Evolutionary conservation across 1,140 invertebrate genomes (phyloP).

Genomic region (Thalassaphorura encarpata): DNA sequence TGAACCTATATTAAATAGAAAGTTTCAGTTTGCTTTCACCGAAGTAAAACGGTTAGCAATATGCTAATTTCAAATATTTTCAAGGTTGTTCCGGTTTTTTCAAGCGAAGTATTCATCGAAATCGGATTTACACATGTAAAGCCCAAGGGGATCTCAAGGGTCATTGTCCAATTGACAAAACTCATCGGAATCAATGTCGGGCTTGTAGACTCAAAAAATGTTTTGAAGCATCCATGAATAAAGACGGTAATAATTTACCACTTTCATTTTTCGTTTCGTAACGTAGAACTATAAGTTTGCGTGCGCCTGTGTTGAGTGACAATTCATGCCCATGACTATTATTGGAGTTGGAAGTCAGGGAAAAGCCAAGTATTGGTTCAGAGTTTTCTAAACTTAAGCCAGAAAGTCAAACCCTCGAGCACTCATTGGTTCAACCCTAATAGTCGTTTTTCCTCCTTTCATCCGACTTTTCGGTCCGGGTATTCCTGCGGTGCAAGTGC

Average conservation of each 20-base stretch:
- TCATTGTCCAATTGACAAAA: conserved; percentile 91
- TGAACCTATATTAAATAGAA: too few relatives aligned
- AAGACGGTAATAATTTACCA: conserved; percentile 80
- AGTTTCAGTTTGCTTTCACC: too few relatives aligned
- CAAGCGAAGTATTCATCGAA: conserved; percentile 90
- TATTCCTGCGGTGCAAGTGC: too few relatives aligned
- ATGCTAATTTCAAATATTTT: too few relatives aligned
- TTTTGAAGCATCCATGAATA: conserved; percentile 96
- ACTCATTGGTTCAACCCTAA: too few relatives aligned
- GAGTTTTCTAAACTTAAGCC: too few relatives aligned
- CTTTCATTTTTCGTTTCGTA: neutral
- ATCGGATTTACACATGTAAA: conserved; percentile 92
- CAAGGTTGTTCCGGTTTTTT: conserved; percentile 93
- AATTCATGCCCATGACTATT: neutral
- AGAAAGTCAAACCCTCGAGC: too few relatives aligned
- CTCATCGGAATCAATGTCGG: conserved; percentile 91
- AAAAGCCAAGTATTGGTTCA: neutral
- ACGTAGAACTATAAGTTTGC: neutral
- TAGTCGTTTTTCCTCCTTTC: too few relatives aligned
- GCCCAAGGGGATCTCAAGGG: conserved; percentile 85
- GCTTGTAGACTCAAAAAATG: conserved; percentile 94
- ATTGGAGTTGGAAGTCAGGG: too few relatives aligned
- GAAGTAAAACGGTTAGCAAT: too few relatives aligned
- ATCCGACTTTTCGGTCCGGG: too few relatives aligned
- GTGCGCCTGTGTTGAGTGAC: neutral